Conservation (phyloP, 1,140 invertebrate genomes). For the Wiebesia pumilae region DNA sequence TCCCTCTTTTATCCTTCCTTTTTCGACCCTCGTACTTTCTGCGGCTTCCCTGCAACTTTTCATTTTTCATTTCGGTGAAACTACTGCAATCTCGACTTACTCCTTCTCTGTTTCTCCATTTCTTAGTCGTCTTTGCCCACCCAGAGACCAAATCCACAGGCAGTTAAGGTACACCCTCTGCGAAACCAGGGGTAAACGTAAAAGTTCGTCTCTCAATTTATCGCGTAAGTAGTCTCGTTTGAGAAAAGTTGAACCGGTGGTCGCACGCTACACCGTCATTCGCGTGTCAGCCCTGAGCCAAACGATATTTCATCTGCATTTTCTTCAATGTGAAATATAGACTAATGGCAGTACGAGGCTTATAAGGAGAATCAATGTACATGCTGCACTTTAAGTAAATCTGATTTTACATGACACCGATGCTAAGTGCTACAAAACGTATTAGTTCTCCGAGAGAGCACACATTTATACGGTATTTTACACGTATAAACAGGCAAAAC, state of each 20-base stretch:
- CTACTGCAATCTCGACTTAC: conserved; percentile 30
- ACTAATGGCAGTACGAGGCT: neutral
- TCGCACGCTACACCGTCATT: conserved; percentile 37
- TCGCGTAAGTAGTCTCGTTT: conserved; percentile 70
- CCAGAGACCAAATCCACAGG: conserved; percentile 30
- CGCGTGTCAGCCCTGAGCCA: neutral
- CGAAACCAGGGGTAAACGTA: conserved; percentile 47
- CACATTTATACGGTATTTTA: no score
- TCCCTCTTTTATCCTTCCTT: neutral
- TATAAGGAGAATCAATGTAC: neutral
- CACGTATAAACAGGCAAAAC: no score
- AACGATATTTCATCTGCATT: conserved; percentile 65
- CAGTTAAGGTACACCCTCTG: conserved; percentile 29
- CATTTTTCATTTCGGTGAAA: conserved; percentile 39
- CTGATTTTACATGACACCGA: neutral
- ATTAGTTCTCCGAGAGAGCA: no score
- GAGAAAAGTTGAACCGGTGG: conserved; percentile 64
- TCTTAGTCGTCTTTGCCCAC: neutral
- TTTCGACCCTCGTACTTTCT: neutral
- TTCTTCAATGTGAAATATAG: conserved; percentile 29
- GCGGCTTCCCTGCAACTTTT: neutral
- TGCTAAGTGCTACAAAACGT: no score
- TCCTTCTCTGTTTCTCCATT: conserved; percentile 34
- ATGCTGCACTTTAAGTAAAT: neutral
- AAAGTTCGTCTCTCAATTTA: conserved; percentile 69